phyloP scores from a whole-genome alignment of 2,113 vertebrate genomes.

The Falco punctatus region DNA sequence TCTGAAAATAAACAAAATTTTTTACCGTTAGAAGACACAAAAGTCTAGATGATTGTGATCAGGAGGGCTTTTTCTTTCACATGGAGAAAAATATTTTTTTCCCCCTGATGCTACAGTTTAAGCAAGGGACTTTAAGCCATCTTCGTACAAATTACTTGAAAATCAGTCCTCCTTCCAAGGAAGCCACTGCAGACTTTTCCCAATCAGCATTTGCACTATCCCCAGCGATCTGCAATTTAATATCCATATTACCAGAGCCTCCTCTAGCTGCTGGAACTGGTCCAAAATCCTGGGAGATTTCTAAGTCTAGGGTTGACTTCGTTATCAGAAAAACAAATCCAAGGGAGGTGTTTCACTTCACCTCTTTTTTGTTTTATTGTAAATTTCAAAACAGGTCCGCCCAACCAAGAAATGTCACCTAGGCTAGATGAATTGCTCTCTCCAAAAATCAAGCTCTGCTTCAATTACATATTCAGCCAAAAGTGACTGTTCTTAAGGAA shows the following conservation, averaged over 20 bases:
- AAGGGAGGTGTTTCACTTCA: background rate
- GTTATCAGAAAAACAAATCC: background rate
- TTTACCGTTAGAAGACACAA: conserved; percentile 4
- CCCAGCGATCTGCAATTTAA: background rate
- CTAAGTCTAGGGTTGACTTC: background rate
- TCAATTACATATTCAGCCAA: background rate
- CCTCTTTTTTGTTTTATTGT: background rate
- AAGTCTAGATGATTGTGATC: background rate
- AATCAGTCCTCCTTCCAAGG: background rate
- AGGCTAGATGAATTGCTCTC: background rate
- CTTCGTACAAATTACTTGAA: background rate
- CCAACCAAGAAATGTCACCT: background rate
- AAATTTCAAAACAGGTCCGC: background rate
- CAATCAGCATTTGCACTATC: background rate
- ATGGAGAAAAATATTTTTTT: background rate
- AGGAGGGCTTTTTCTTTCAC: background rate
- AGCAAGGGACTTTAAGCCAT: background rate
- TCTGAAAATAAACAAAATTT: conserved; percentile 53
- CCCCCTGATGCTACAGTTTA: background rate
- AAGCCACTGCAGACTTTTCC: background rate
- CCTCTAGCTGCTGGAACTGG: background rate
- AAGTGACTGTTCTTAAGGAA: background rate
- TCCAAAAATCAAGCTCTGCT: background rate
- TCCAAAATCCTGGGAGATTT: background rate
- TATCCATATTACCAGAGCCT: background rate